Base-by-base conservation (phyloP, 2,888 invertebrate species). In the Icerya purchasi region DNA sequence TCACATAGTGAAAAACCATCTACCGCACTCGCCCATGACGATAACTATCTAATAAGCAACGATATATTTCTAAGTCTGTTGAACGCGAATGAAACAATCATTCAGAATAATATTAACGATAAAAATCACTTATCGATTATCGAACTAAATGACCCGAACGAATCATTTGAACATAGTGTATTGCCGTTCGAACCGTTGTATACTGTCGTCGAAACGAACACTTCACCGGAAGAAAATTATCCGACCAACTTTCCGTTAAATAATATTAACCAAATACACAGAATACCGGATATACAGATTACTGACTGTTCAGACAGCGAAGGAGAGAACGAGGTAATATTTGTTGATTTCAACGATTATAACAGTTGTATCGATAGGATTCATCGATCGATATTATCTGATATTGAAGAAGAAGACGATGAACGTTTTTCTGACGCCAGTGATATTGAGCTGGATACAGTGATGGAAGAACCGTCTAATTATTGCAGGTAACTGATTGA, bases 361-460 rank as follows among this genome's bases (percentile, higher is more conserved):
- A 56, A 60, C 8, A 23, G 23, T 54, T 22, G 8, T n/a, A 51
- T 56, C 24, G 56, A 60, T 2, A 22, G 56, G 19, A 3, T 49
- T 1, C 56, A 56, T 51, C 60, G 56, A 1, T 22, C 60, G 5
- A 49, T 60, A 25, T 36, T 60, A 49, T 60, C 55, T 49, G 60
- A 60, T n/a, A 60, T 60, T 14, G 55, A 51, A n/a, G 60, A 60
- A 51, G 60, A 56, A 8, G 60, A 60, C 10, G 60, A 60, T n/a
- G 60, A 60, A 49, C 56, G 56, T 2, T 60, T 60, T 56, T 60
- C 60, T 3, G 60, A 60, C 19, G 60, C 60, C 52, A 60, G 60
- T 53, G 60, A 60, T 22, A 36, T 60, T 20, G 60, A 60, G 18
- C 36, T 36, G 36, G 36, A 36, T 14, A 14, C 36, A 8, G n/a